Percentiles rank a stretch among this genome's conserved stretches.
Evolutionary conservation across 2,888 invertebrate species (phyloP).

Genomic region (Nasonovia ribisnigri): DNA sequence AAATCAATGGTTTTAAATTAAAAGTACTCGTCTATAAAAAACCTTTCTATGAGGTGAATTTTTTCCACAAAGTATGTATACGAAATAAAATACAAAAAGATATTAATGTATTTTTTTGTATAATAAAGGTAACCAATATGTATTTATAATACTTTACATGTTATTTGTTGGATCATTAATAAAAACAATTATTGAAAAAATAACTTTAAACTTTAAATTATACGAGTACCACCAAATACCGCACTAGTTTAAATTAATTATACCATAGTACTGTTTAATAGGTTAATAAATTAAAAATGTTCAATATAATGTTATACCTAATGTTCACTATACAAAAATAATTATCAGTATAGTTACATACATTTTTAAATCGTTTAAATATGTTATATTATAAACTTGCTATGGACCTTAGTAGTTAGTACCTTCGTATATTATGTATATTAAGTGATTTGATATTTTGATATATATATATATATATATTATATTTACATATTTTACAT

Average conservation of each 20-base stretch:
- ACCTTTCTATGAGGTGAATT: background rate
- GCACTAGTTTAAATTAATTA: background rate
- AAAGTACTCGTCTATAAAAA: too few relatives aligned
- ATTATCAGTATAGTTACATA: background rate
- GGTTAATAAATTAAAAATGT: background rate
- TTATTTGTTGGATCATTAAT: background rate
- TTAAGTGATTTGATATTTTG: background rate
- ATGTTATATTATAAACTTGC: background rate
- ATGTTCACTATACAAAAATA: background rate
- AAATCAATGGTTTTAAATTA: too few relatives aligned
- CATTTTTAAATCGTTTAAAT: constrained; percentile 15
- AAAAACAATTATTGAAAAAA: constrained; percentile 34
- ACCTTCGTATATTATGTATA: background rate
- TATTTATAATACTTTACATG: background rate
- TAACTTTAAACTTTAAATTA: background rate
- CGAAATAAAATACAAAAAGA: background rate
- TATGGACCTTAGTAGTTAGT: background rate
- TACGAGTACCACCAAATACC: background rate
- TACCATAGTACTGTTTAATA: background rate
- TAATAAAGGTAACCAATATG: background rate
- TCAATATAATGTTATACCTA: background rate
- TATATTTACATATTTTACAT: background rate
- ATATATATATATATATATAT: background rate
- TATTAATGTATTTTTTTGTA: background rate
- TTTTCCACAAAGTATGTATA: background rate